Percentiles rank a stretch among this genome's conserved stretches.
Evolutionary conservation across 2,113 vertebrate species (phyloP).

Genomic region (Esox niger): DNA sequence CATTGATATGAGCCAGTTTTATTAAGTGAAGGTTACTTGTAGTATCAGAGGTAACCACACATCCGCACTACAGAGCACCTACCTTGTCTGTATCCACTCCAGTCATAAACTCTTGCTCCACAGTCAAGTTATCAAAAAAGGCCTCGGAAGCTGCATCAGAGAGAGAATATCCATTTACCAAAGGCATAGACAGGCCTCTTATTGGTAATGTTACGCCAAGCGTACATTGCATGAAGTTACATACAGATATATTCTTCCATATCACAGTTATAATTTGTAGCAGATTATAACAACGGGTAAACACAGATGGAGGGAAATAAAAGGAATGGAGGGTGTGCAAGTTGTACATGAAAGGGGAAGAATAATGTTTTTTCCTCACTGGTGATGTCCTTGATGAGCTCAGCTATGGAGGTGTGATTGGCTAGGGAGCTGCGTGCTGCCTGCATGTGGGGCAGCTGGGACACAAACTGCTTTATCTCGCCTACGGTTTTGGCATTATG

Average conservation of each 20-base stretch:
- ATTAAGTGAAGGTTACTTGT: background rate
- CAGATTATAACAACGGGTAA: too few species aligned
- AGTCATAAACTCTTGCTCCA: conserved; percentile 99
- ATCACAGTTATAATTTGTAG: background rate
- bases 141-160: conserved; percentile 90
- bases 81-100: conserved; percentile 98
- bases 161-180: conserved; percentile 15
- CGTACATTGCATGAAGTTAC: background rate
- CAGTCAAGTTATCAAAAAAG: conserved; percentile 96
- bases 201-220: background rate
- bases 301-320: background rate
- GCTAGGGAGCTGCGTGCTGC: conserved; percentile 91
- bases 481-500: conserved; percentile 96
- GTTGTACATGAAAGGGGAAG: background rate
- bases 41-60: background rate
- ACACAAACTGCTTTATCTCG: conserved; percentile 98
- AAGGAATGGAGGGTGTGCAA: background rate
- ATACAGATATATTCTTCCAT: background rate
- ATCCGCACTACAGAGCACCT: background rate
- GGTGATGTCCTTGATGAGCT: conserved; percentile 95
- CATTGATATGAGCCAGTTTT: too few species aligned
- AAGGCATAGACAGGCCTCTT: background rate
- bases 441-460: conserved; percentile 97
- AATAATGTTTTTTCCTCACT: conserved; percentile 75
- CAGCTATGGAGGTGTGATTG: conserved; percentile 95